Evolutionary conservation across 2,113 vertebrate genomes (phyloP), one percentile per base, ranked within the genome.

Genomic region (pig (Sus scrofa)): DNA sequence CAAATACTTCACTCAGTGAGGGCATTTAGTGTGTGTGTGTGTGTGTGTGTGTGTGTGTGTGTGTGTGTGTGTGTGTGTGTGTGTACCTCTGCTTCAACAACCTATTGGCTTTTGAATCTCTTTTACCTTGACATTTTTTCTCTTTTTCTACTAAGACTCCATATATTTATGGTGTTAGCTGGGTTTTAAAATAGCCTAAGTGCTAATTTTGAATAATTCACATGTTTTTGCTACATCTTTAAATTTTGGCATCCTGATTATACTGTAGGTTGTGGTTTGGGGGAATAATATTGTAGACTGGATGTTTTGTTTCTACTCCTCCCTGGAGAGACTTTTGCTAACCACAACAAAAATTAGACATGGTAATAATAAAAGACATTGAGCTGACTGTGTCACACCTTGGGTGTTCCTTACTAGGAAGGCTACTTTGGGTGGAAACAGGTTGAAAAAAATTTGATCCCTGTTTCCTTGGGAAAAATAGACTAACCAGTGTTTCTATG

Each of bases 111-210:
- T 91, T 75, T 78, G 86, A 56, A 50, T 88, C 20, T 85, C 37
- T 70, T 84, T 95, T n/a, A 39, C 5, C 10, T 68, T 90, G 22
- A 73, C 27, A 20, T 1, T 34, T 63, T 34, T 81, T 30, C 26
- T 58, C 26, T 77, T 92, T 83, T 74, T 86, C 12, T 95, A 60
- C 32, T 58, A 60, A 44, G 30, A 81, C 67, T 91, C 18, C 58
- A 18, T 96, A 37, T 22, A 54, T 87, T 89, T 84, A 4, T 74
- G 67, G 73, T 73, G 26, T 73, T 60, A 87, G 27, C 16, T 81
- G 65, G 78, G 32, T 95, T 89, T 97, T 65, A 94, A 74, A 81
- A 90, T 26, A 93, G 70, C 65, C 32, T 56, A 39, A 18, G 14
- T 15, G 1, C 96, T 70, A 85, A 70, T 62, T 81, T 19, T 20